These are phyloP conservation scores for Pentamera pediparva DNA, from an alignment of 53 echinoderm and acorn worm genomes.

Conservation along the genomic window DNA sequence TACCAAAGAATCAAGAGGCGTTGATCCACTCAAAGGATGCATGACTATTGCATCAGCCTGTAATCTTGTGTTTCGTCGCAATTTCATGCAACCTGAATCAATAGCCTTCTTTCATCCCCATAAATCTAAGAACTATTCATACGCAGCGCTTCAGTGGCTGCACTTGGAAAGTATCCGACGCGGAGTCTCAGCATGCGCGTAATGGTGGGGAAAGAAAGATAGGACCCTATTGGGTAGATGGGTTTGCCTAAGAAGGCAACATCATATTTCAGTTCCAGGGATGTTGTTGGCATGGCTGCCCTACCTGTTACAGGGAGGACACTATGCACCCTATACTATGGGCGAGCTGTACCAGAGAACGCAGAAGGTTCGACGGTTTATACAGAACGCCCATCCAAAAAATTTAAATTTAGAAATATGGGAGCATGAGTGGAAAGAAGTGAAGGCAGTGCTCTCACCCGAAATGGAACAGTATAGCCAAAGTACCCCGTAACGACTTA, in stretches of 20 bases:
- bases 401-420: conserved; percentile 2
- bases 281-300: conserved; percentile 35
- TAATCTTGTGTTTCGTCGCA: conserved; percentile 37
- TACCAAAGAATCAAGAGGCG: conserved; percentile 2
- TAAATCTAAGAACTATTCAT: conserved; percentile 24
- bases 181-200: neutral
- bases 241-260: neutral
- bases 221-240: conserved; percentile 21
- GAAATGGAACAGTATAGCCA: neutral
- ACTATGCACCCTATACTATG: conserved; percentile 25
- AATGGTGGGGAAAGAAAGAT: conserved; percentile 32
- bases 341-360: conserved; percentile 19
- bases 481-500: neutral
- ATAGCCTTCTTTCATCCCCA: conserved; percentile 30
- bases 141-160: conserved; percentile 32
- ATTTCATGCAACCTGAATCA: conserved; percentile 27
- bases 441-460: neutral
- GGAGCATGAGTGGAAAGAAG: conserved; percentile 7
- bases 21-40: conserved; percentile 55
- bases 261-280: conserved; percentile 12
- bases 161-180: conserved; percentile 3
- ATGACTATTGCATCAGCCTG: conserved; percentile 65
- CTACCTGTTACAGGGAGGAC: conserved; percentile 20
- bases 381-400: neutral
- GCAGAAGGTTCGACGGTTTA: neutral